Evolutionary conservation across 2,888 invertebrate genomes (phyloP), one percentile per base, ranked within the genome.

Genomic region (Mechanitis messenoides): DNA sequence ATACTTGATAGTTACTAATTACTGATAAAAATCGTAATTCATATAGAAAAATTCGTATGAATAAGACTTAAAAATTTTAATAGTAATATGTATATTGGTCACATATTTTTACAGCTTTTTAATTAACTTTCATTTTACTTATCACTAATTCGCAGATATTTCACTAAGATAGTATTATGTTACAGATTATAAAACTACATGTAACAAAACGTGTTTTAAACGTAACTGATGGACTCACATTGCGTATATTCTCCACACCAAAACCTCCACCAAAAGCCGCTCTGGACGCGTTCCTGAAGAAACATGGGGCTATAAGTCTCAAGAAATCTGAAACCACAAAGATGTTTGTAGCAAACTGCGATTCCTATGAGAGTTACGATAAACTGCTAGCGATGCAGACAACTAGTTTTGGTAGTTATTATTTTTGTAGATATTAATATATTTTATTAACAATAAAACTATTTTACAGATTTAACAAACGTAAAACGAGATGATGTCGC

Each of bases 141-240:
- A 20, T 20, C 20, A 20, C 20, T 20, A 20, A 20, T 20, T 20
- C 20, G 20, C 20, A 20, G 20, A 20, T 1, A 20, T 20, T 20
- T 20, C 20, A 20, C 20, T 20, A 20, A 20, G 20, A 20, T 20
- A 20, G 20, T 55, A 31, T 11, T 50, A 42, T 55, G 6, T 71
- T 68, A 5, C 71, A 83, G 83, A 58, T 70, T 3, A 1, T 79
- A 3, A 73, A 71, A 46, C 12, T 77, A 1, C 71, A 76, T 31
- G 0, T 75, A 1, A 67, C 70, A 0, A 80, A 77, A 53, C 78
- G 84, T 0, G 33, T 81, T 0, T 46, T 77, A 2, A 69, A 77
- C 58, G 53, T 74, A 0, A 67, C 53, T 0, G 71, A 69, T 0
- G 67, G 64, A 5, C 71, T 81, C 1, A 7, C 61, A 2, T 4